Evolutionary conservation across 2,797 vertebrate species (phyloP).

Genomic region (Sebastolobus altivelis): DNA sequence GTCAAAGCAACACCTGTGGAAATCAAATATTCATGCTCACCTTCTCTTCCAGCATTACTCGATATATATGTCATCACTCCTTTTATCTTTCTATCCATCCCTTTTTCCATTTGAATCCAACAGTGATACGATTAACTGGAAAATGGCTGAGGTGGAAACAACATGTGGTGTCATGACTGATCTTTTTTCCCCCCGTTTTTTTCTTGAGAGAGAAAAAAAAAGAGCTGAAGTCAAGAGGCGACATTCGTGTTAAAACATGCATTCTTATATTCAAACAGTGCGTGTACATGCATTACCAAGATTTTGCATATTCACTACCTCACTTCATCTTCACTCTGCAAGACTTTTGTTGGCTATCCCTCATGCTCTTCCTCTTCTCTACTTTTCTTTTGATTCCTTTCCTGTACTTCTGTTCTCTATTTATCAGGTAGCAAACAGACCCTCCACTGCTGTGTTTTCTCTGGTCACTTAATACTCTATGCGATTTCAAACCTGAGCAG

Average conservation of each 20-base stretch:
- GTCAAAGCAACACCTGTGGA: constrained; percentile 38
- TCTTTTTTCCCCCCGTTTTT: constrained; percentile 24
- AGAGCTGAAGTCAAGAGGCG: constrained; percentile 41
- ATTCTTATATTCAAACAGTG: constrained; percentile 49
- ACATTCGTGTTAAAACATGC: constrained; percentile 63
- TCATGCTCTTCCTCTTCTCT: not conserved
- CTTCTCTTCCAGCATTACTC: constrained; percentile 37
- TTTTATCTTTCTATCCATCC: constrained; percentile 38
- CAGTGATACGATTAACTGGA: constrained; percentile 31
- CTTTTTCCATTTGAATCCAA: constrained; percentile 48
- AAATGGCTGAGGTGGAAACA: constrained; percentile 64
- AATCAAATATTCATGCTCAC: constrained; percentile 45
- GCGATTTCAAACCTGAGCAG: constrained; percentile 58
- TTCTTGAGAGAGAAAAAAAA: constrained; percentile 9
- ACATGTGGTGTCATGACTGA: constrained; percentile 70
- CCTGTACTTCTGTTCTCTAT: not conserved
- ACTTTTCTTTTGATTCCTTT: not conserved
- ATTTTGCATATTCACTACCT: not conserved
- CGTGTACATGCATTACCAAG: constrained; percentile 7
- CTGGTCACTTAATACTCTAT: constrained; percentile 57
- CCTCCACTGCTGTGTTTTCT: constrained; percentile 36
- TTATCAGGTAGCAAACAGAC: not conserved
- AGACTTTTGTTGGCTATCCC: not conserved
- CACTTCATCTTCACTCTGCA: not conserved
- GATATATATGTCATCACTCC: constrained; percentile 42